Conservation (phyloP, 2,797 vertebrate genomes). For the Dendrocincla tyrannina region DNA sequence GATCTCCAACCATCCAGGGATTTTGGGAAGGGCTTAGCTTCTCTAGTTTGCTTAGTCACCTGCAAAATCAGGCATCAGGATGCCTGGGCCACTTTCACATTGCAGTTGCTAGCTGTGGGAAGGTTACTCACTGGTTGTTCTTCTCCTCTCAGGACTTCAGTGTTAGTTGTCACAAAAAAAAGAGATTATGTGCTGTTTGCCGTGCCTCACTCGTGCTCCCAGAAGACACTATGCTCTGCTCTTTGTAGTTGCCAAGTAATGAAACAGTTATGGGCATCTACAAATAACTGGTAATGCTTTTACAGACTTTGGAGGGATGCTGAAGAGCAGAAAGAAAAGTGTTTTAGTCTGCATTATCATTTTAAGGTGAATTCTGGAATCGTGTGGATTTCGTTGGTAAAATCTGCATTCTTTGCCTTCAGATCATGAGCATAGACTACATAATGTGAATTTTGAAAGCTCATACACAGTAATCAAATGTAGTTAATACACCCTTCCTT, state of each 20-base stretch:
- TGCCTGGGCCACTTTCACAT: neutral
- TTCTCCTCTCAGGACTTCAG: neutral
- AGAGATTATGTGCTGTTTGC: neutral
- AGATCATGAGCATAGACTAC: neutral
- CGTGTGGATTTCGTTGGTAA: neutral
- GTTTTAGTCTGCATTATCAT: neutral
- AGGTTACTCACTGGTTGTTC: neutral
- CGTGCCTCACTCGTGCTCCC: neutral
- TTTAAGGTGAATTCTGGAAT: neutral
- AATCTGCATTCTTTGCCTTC: neutral
- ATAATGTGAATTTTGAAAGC: neutral
- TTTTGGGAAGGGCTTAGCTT: neutral
- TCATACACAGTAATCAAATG: neutral
- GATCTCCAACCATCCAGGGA: neutral
- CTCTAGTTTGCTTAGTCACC: neutral
- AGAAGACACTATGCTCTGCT: neutral
- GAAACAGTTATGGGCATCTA: neutral
- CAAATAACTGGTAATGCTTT: neutral
- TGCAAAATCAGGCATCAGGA: neutral
- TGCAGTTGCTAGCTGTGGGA: neutral
- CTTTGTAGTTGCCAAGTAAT: neutral
- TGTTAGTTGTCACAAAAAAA: neutral
- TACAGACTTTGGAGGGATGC: neutral
- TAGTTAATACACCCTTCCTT: neutral
- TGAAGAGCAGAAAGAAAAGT: neutral